phyloP scores from a whole-genome alignment of 2,888 invertebrate genomes.

The Cataglyphis rosenhaueri region DNA sequence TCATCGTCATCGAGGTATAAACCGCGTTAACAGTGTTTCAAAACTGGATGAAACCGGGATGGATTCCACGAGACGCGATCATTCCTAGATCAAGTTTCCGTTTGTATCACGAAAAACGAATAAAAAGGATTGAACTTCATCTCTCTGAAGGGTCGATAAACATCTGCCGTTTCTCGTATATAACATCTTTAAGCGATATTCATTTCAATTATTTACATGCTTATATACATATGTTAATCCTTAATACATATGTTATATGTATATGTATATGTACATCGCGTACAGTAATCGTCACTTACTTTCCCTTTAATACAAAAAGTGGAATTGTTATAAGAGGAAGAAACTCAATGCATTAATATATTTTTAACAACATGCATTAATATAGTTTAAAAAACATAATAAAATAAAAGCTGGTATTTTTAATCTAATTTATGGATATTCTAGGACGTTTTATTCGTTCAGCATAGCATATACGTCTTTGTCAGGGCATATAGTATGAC shows the following conservation, averaged over 20 bases:
- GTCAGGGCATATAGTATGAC: not conserved
- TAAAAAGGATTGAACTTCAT: not conserved
- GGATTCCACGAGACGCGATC: not conserved
- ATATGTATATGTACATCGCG: not conserved
- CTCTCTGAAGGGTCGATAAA: not conserved
- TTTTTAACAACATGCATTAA: not conserved
- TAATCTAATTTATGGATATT: slow-evolving; percentile 8
- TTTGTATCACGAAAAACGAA: not conserved
- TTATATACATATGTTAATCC: too few relatives aligned
- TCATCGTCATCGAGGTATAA: not conserved
- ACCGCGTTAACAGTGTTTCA: not conserved
- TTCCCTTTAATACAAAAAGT: not conserved
- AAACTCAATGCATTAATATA: not conserved
- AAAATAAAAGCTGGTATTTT: not conserved
- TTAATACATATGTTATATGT: too few relatives aligned
- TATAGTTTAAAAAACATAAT: not conserved
- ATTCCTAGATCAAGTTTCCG: not conserved
- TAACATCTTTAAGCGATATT: not conserved
- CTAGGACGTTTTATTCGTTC: not conserved
- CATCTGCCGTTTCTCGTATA: not conserved
- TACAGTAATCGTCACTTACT: not conserved
- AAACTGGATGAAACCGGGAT: not conserved
- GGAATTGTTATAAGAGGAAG: not conserved
- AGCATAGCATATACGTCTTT: not conserved
- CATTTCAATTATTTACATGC: not conserved